These are phyloP conservation scores for Bufo bufo DNA, from an alignment of 2,113 vertebrate species.

Conservation along the genomic window DNA sequence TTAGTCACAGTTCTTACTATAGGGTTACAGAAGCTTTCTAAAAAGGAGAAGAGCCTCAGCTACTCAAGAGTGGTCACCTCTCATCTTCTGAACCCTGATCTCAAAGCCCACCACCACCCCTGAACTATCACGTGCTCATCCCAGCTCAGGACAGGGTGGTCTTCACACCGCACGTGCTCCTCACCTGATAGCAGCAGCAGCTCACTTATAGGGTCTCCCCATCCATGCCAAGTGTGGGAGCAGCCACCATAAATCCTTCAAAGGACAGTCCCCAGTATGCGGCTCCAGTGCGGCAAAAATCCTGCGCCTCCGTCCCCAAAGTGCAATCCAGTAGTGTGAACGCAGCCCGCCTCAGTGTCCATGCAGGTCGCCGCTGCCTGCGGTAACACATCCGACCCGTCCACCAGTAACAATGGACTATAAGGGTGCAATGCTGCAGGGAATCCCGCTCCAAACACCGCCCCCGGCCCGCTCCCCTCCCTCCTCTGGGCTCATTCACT, in stretches of 20 bases:
- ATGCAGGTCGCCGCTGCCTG: background rate
- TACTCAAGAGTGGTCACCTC: background rate
- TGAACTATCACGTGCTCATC: no score
- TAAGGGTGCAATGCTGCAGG: slow-evolving; percentile 56
- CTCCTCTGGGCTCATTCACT: slow-evolving; percentile 31
- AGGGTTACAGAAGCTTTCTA: background rate
- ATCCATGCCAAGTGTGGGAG: background rate
- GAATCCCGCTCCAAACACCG: slow-evolving; percentile 53
- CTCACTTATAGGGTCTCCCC: background rate
- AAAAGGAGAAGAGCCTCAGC: background rate
- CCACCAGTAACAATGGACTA: slow-evolving; percentile 53
- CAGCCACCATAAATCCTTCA: background rate
- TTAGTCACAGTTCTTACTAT: background rate
- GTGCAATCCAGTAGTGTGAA: background rate
- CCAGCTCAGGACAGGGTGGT: no score
- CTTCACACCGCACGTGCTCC: background rate
- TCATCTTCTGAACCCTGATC: no score
- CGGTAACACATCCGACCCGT: background rate
- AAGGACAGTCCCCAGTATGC: background rate
- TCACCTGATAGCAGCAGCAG: slow-evolving; percentile 19
- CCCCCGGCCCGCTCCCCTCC: slow-evolving; percentile 45
- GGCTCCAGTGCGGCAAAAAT: slow-evolving; percentile 4
- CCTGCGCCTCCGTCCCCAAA: background rate
- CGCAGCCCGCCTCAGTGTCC: background rate
- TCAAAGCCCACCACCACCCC: no score